A percentile compares a stretch with the other conserved stretches of the same genome.
Conservation (phyloP, 2,888 invertebrate species). For the Hypolimnas misippus region DNA sequence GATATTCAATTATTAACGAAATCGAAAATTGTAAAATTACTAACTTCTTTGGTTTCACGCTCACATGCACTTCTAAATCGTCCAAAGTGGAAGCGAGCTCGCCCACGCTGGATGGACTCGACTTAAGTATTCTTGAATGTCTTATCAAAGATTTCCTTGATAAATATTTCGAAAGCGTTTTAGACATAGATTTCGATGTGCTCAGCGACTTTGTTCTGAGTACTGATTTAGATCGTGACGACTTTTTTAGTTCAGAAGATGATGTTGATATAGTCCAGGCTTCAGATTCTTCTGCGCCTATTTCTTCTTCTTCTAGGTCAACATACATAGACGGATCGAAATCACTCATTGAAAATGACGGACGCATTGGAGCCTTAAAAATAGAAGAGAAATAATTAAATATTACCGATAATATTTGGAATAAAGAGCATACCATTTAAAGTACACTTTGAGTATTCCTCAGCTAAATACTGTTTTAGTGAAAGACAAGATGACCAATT, state of each 20-base stretch:
- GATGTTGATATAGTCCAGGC: constrained; percentile 56
- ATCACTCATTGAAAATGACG: constrained; percentile 54
- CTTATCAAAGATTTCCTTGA: constrained; percentile 46
- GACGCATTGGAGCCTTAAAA: constrained; percentile 43
- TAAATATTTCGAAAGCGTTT: constrained; percentile 48
- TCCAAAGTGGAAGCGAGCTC: constrained; percentile 52
- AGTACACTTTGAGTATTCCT: too few relatives aligned
- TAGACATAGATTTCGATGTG: constrained; percentile 42
- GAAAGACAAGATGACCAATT: too few relatives aligned
- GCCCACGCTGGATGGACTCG: constrained; percentile 34
- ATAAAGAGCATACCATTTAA: too few relatives aligned
- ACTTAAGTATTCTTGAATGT: constrained; percentile 45
- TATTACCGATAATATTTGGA: too few relatives aligned
- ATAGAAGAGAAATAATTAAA: too few relatives aligned
- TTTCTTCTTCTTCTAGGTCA: constrained; percentile 39
- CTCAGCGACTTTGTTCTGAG: constrained; percentile 50
- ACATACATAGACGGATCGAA: constrained; percentile 49
- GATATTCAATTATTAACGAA: too few relatives aligned
- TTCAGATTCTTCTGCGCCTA: constrained; percentile 53
- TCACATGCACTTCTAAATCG: constrained; percentile 60
- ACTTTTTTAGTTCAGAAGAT: constrained; percentile 44
- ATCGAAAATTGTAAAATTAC: too few relatives aligned
- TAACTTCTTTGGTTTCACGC: constrained; percentile 40
- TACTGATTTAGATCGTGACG: constrained; percentile 49
- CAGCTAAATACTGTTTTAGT: too few relatives aligned